These are phyloP conservation scores for Scatophagus argus DNA, from an alignment of 2,113 vertebrate genomes.

Conservation along the genomic window DNA sequence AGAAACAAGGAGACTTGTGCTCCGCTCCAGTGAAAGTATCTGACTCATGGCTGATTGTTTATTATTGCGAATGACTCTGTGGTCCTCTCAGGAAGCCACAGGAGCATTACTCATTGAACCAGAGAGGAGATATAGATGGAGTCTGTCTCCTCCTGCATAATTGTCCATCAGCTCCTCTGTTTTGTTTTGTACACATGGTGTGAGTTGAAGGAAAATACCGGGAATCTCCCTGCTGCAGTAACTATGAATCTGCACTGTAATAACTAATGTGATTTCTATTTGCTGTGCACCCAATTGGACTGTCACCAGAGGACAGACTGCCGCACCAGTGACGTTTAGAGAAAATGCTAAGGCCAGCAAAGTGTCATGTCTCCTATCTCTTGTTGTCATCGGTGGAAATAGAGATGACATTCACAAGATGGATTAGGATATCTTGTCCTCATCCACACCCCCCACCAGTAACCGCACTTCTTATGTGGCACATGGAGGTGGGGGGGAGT, in stretches of 20 bases:
- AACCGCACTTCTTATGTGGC: slow-evolving; percentile 58
- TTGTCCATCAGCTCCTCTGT: slow-evolving; percentile 23
- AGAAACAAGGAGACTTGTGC: slow-evolving; percentile 13
- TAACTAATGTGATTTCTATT: slow-evolving; percentile 21
- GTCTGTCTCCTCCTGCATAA: slow-evolving; percentile 51
- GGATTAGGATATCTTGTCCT: slow-evolving; percentile 39
- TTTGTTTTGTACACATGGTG: slow-evolving; percentile 41
- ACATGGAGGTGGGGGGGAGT: neutral
- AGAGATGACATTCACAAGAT: slow-evolving; percentile 52
- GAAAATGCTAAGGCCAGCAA: slow-evolving; percentile 24
- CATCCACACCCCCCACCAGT: slow-evolving; percentile 1
- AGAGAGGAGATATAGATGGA: slow-evolving; percentile 45
- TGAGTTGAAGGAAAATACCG: slow-evolving; percentile 27
- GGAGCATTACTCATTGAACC: slow-evolving; percentile 70
- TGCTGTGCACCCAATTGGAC: neutral
- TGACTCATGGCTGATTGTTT: slow-evolving; percentile 76
- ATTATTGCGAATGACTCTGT: slow-evolving; percentile 68
- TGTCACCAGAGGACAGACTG: slow-evolving; percentile 15
- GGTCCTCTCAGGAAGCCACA: slow-evolving; percentile 63
- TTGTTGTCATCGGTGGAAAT: slow-evolving; percentile 68
- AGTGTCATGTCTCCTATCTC: slow-evolving; percentile 52
- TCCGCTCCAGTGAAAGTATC: slow-evolving; percentile 71
- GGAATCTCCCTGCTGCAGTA: slow-evolving; percentile 21
- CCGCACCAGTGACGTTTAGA: slow-evolving; percentile 12
- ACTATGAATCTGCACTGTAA: neutral